phyloP scores from a whole-genome alignment of 2,113 vertebrate species.

The Xenopus laevis region DNA sequence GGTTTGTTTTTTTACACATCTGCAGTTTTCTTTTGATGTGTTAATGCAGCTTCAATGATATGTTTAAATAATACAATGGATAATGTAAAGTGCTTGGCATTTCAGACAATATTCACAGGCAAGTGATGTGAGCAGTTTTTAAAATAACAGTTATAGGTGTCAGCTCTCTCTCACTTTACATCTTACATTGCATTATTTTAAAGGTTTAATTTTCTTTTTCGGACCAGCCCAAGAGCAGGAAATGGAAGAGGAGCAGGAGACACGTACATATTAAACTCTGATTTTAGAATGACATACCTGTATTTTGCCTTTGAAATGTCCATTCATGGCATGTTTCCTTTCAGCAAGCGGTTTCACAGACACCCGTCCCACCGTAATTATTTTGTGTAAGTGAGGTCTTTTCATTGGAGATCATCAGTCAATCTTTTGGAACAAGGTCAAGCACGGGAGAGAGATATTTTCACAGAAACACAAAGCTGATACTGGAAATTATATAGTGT shows the following conservation, averaged over 20 bases:
- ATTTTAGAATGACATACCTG: slow-evolving; percentile 58
- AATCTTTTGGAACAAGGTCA: slow-evolving; percentile 65
- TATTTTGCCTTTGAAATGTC: slow-evolving; percentile 48
- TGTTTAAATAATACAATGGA: slow-evolving; percentile 37
- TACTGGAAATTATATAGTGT: slow-evolving; percentile 4
- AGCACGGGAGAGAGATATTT: slow-evolving; percentile 25
- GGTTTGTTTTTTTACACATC: slow-evolving; percentile 4
- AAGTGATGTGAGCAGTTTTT: slow-evolving; percentile 50
- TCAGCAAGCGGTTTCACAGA: slow-evolving; percentile 52
- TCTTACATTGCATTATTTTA: slow-evolving; percentile 55
- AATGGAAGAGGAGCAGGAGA: slow-evolving; percentile 57
- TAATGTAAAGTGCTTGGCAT: slow-evolving; percentile 25
- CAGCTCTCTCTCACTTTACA: slow-evolving; percentile 47
- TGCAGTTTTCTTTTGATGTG: slow-evolving; percentile 6
- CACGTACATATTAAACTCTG: slow-evolving; percentile 71
- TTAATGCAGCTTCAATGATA: slow-evolving; percentile 24
- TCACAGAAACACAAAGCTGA: slow-evolving; percentile 21
- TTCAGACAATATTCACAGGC: slow-evolving; percentile 17
- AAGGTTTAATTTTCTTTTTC: slow-evolving; percentile 66
- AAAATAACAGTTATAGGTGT: slow-evolving; percentile 55
- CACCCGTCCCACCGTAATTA: slow-evolving; percentile 64
- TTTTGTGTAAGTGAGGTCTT: slow-evolving; percentile 58
- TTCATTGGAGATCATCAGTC: slow-evolving; percentile 47
- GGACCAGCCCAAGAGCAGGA: slow-evolving; percentile 44
- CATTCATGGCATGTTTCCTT: slow-evolving; percentile 53